Evolutionary conservation across 2,113 vertebrate genomes (phyloP), one percentile per base, ranked within the genome.

Genomic region (Panurus biarmicus): DNA sequence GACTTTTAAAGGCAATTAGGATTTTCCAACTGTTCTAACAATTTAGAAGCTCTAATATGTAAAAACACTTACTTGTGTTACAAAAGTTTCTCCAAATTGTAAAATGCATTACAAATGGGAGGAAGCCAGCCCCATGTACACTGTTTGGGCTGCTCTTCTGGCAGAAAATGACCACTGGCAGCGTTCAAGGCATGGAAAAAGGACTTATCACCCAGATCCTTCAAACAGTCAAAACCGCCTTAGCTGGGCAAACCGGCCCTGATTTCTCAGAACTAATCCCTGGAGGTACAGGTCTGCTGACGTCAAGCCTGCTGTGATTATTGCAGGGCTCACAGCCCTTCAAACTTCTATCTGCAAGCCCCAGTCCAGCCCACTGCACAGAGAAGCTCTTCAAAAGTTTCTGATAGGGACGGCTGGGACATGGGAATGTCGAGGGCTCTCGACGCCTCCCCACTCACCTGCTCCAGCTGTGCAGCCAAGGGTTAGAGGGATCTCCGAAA

Each of bases 111-210:
- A 73, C 57, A 87, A 87, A 95, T 57, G 48, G 77, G 80, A 93
- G 36, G n/a, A 24, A 96, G 64, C 79, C 90, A 78, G 73, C 79
- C 60, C 50, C 40, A 87, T 44, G 35, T 62, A 92, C 29, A 7
- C 13, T 89, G 45, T 77, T 89, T 84, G 85, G 87, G 77, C 66
- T 91, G 67, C 54, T 87, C 48, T 90, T 51, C 82, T 96, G 86
- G 93, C 95, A 96, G 72, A 91, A 90, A 74, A 75, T 7, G 14
- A 92, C 48, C 89, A 28, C 61, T 93, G 95, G 90, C 93, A 95
- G 72, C 19, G 19, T 86, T 25, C 51, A 84, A 92, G 56, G 73
- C 84, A 94, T 9, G 60, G 87, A 91, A 86, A 94, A 95, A 73
- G 38, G 45, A 91, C 70, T 88, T 96, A 82, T 72, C 47, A 1